Evolutionary conservation across 1,140 invertebrate genomes (phyloP), one percentile per base, ranked within the genome.

Genomic region (Acromyrmex charruanus): DNA sequence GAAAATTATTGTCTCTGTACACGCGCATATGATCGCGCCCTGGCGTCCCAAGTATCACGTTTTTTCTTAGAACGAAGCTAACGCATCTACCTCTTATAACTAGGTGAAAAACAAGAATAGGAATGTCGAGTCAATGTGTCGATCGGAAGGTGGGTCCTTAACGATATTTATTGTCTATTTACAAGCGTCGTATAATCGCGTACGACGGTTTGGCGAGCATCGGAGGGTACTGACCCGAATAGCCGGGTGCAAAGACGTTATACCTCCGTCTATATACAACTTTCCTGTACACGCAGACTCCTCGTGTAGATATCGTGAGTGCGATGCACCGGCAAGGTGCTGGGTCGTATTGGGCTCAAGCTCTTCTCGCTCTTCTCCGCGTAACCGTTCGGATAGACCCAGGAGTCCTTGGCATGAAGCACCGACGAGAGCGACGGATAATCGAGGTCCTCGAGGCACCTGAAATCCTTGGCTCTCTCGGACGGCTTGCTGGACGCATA

Each of bases 231-330:
- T 63, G 28, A 25, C 55, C 55, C 55, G 72, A 55, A 75, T 35
- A 61, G 35, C 31, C 55, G 55, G 21, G 55, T 4, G 31, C 55
- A 75, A 7, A 59, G 35, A 39, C 35, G 53, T 35, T 39, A 21
- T 39, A 58, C 85, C 25, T 51, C 25, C 12, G 28, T 65, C 89
- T 93, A 94, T 94, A 94, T 94, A 94, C 93, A 94, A 86, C 94
- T 94, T 65, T 94, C 94, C 74, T 94, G 94, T 53, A 94, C 92
- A 55, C 93, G 90, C 25, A 92, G 90, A 88, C 94, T 94, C 80
- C 92, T 93, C 80, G 94, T 94, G 75, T 94, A 94, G 25, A 94
- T 93, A 59, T 94, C 93, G 66, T 94, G 93, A 12, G 87, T 91
- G 58, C 93, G 92, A 75, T 93, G 92, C 7, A 94, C 93, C 21